phyloP scores from a whole-genome alignment of 2,797 vertebrate genomes.

The Arrhamphus sclerolepis region DNA sequence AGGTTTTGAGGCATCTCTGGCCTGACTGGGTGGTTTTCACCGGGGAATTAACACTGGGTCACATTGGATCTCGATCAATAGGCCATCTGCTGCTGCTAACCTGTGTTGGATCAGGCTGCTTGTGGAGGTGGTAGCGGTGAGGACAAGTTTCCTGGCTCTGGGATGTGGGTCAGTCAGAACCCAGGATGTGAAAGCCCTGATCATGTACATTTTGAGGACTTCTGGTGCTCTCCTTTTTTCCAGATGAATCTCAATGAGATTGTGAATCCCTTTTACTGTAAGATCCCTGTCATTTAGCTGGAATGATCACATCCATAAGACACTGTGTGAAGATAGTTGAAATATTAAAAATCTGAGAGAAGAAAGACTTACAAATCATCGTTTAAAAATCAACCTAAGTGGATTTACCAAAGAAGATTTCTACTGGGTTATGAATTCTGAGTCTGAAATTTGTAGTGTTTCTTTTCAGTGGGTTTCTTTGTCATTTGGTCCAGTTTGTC shows the following conservation, averaged over 20 bases:
- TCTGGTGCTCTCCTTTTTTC: conserved; percentile 46
- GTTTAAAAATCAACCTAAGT: too few species aligned
- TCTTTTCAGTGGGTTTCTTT: too few species aligned
- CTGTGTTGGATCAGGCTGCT: conserved; percentile 83
- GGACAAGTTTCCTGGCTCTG: conserved; percentile 86
- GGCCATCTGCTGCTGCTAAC: conserved; percentile 73
- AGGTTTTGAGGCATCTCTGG: conserved; percentile 75
- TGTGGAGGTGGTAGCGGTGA: conserved; percentile 78
- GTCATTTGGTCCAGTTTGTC: too few species aligned
- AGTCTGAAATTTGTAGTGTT: too few species aligned
- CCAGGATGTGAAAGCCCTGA: conserved; percentile 79
- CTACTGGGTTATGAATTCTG: too few species aligned
- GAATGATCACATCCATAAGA: too few species aligned
- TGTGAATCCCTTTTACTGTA: not conserved
- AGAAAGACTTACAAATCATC: too few species aligned
- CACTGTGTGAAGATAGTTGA: not conserved
- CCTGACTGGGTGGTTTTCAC: conserved; percentile 77
- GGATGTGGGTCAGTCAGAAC: conserved; percentile 82
- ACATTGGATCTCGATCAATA: conserved; percentile 62
- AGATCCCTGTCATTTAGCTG: too few species aligned
- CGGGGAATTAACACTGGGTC: conserved; percentile 71
- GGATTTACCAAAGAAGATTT: too few species aligned
- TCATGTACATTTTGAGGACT: conserved; percentile 62
- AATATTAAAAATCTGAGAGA: too few species aligned
- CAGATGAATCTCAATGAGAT: conserved; percentile 41